Conservation (phyloP, 2,888 invertebrate genomes). For the Epistrophe grossulariae region DNA sequence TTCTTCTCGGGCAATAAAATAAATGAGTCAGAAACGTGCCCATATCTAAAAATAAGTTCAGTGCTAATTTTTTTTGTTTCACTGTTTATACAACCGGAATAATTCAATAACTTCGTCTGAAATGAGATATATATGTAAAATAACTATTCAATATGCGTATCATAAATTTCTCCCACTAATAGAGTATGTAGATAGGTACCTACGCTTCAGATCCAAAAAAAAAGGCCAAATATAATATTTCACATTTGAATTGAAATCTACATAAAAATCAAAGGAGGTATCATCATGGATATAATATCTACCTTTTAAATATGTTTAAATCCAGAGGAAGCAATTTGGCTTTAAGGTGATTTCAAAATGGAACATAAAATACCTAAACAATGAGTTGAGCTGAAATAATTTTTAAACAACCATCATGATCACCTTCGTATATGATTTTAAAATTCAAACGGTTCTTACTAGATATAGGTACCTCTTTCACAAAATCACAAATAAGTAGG, state of each 20-base stretch:
- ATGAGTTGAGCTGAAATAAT: conserved; percentile 15
- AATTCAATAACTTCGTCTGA: background rate
- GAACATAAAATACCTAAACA: conserved; percentile 11
- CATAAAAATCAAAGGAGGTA: conserved; percentile 30
- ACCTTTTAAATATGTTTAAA: background rate
- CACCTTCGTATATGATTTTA: conserved; percentile 53
- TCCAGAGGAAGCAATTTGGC: background rate
- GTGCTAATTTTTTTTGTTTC: background rate
- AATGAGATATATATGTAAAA: background rate
- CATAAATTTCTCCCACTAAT: conserved; percentile 20
- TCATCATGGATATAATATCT: background rate
- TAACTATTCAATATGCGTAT: conserved; percentile 1
- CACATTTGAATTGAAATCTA: conserved; percentile 22
- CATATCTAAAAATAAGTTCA: background rate
- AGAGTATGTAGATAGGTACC: background rate
- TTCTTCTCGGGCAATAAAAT: background rate
- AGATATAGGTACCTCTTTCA: conserved; percentile 30
- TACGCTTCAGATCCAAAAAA: background rate
- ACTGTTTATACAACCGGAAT: conserved; percentile 2
- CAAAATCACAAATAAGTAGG: conserved; percentile 24
- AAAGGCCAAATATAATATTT: background rate
- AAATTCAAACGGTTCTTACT: conserved; percentile 58
- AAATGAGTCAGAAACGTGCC: conserved; percentile 32
- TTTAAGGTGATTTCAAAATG: conserved; percentile 21
- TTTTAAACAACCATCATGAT: conserved; percentile 40